Base-by-base conservation (phyloP, 2,113 vertebrate genomes). In the Megaceryle maxima region DNA sequence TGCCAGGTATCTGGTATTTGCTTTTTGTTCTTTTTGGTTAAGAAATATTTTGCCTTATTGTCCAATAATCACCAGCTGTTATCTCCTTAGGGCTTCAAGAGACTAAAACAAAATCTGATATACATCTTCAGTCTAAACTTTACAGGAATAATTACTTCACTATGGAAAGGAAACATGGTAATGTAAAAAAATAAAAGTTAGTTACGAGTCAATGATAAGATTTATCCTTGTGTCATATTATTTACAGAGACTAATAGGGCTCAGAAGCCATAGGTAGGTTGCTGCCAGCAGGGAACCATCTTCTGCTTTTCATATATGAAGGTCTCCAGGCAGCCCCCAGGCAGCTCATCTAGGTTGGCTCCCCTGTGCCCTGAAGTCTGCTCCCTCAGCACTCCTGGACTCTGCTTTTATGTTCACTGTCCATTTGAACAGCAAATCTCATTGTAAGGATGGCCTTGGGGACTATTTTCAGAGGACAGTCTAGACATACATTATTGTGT, bases 381-480 rank as follows among this genome's bases (percentile, higher is more conserved):
- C 22, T 87, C 51, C 43, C 56, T 75, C 35, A 83, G n/a, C 73
- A 75, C 33, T 81, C 86, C 13, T 56, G 64, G 73, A 43, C 33
- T 81, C 37, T 56, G 64, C 60, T 72, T 94, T 92, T 73, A 81
- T 12, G 0, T 94, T 93, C 4, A 4, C 51, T 62, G 72, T 75
- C 53, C 80, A 86, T 92, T 84, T 95, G 88, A 94, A 91, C 91
- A 93, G 68, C 60, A 83, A 81, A 83, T 86, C 76, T 81, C 70
- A 10, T 90, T 89, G 63, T 74, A 95, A 92, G n/a, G 25, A 74
- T 92, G 64, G 83, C 86, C 91, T 88, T 92, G 74, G 80, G 76
- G 76, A 50, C 43, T 92, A 55, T 90, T 92, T 92, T 95, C 92
- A 83, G 66, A 90, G 83, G 83, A 72, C 3, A 90, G 91, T 94